Base-by-base conservation (phyloP, 2,888 invertebrate species). In the Hyposoter dolosus region DNA sequence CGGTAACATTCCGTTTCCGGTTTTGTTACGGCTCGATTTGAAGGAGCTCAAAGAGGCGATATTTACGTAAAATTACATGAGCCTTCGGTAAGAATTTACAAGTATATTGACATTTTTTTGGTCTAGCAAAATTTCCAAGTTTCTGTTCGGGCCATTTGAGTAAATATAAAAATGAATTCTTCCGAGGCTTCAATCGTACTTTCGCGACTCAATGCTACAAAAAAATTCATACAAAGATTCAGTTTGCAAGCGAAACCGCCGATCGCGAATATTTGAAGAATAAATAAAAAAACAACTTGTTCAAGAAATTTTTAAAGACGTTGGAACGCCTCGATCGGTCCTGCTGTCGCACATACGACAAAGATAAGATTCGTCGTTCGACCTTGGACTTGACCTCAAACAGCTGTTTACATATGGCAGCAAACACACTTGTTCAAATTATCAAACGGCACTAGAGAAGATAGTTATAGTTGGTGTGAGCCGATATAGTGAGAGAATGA, bases 351-450 rank as follows among this genome's bases (percentile, higher is more conserved):
- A 50, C 60, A 60, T 60, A 60, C 9, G 32, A 28, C 40, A 65
- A 35, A 63, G 72, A 80, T 80, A 80, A 80, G 72, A 72, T 80
- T 80, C 43, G 28, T 45, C 56, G 23, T 28, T 9, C 47, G 79
- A 85, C 79, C 85, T 85, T 79, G 82, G 65, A 83, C 85, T 82
- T 76, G 82, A 76, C 82, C 76, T 79, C 56, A 66, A 9, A 10
- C 69, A 78, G 19, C 47, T 56, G 74, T 63, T 28, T 28, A 72
- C 53, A 53, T 53, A 43, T 12, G 50, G 50, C 28, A 50, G 28
- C 35, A 45, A 63, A 47, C 74, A 63, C 75, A 65, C 56, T 77
- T 63, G 56, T 69, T 47, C 69, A 43, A 71, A 79, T 85, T 79
- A 85, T 85, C 85, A 79, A 65, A 40, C 69, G 71, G 65, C 69